phyloP scores from a whole-genome alignment of 1,140 invertebrate genomes.

The Cydia pomonella region DNA sequence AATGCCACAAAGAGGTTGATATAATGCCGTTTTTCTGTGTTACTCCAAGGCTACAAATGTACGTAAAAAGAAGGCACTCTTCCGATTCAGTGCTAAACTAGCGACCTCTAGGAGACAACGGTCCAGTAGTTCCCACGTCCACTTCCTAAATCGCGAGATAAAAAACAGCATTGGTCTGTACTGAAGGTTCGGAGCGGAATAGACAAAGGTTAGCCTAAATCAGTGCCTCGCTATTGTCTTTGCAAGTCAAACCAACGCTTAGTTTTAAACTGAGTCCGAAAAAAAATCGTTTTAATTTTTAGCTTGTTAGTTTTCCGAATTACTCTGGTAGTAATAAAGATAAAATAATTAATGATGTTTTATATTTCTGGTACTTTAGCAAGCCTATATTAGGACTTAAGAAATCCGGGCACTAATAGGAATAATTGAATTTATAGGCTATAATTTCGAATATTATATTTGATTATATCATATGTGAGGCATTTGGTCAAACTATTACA shows the following conservation, averaged over 20 bases:
- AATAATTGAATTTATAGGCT: too few species aligned
- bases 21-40: slow-evolving; percentile 1
- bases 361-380: too few species aligned
- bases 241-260: background rate
- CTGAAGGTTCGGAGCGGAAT: background rate
- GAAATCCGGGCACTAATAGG: too few species aligned
- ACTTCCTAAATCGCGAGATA: slow-evolving; percentile 24
- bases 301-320: background rate
- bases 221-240: slow-evolving; percentile 6
- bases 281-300: background rate
- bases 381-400: too few species aligned
- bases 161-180: background rate
- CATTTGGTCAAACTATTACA: too few species aligned
- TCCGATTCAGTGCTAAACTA: slow-evolving; percentile 17
- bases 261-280: background rate
- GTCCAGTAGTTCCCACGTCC: slow-evolving; percentile 19
- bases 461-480: too few species aligned
- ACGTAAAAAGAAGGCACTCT: slow-evolving; percentile 25
- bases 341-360: too few species aligned
- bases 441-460: too few species aligned
- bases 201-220: slow-evolving; percentile 11
- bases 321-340: background rate
- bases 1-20: background rate
- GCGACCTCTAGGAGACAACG: slow-evolving; percentile 12
- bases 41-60: slow-evolving; percentile 13